Percentiles rank a stretch among this genome's conserved stretches.
These are phyloP conservation scores for Marcusenius ussheri DNA, from an alignment of 2,113 vertebrate genomes.

Conservation along the genomic window DNA sequence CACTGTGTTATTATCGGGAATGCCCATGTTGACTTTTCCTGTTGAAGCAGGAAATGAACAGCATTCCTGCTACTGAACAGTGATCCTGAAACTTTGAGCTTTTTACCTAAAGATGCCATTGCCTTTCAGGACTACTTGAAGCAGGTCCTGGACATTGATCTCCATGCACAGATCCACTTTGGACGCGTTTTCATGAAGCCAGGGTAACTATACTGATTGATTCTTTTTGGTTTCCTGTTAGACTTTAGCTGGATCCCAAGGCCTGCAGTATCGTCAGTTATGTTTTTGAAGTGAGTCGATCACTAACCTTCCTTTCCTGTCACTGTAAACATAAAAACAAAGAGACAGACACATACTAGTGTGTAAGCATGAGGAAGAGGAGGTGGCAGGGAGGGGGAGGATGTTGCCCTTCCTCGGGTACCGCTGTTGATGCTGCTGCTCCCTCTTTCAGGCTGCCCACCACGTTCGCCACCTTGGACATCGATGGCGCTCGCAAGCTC, in stretches of 20 bases:
- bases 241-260: neutral
- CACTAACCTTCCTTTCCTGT: neutral
- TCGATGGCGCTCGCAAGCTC: conserved; percentile 94
- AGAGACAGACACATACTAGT: neutral
- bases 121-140: conserved; percentile 92
- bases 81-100: neutral
- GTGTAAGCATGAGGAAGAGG: neutral
- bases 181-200: conserved; percentile 99
- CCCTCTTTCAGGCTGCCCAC: conserved; percentile 78
- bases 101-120: neutral
- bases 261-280: neutral
- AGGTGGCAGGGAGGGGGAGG: neutral
- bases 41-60: conserved; percentile 1
- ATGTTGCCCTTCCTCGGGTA: neutral
- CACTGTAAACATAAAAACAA: neutral
- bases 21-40: neutral
- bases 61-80: neutral
- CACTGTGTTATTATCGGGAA: neutral
- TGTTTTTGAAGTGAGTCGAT: neutral
- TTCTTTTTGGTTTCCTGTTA: neutral
- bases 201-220: conserved; percentile 71
- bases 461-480: conserved; percentile 97
- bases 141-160: conserved; percentile 98
- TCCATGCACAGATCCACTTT: conserved; percentile 98
- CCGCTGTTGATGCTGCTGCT: neutral